Conservation (phyloP, 1,140 invertebrate species). For the Laodelphax striatellus region DNA sequence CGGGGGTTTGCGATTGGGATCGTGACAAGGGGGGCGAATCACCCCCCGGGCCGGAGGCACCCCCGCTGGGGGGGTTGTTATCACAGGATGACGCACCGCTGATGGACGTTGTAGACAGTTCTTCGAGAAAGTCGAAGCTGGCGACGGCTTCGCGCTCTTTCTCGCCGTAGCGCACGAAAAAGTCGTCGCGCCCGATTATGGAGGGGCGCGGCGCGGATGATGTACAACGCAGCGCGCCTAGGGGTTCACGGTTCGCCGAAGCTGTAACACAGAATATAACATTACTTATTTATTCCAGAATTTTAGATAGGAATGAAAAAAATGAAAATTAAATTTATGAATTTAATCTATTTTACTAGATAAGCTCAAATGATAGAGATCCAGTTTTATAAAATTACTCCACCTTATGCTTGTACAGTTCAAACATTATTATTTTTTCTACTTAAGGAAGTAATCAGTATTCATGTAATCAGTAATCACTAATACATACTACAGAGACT, state of each 20-base stretch:
- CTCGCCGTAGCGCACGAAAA: conserved; percentile 64
- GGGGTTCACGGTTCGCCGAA: conserved; percentile 43
- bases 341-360: too few relatives aligned
- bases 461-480: too few relatives aligned
- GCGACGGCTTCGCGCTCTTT: conserved; percentile 63
- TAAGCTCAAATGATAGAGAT: too few relatives aligned
- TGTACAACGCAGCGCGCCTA: conserved; percentile 38
- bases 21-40: conserved; percentile 21
- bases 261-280: conserved; percentile 33
- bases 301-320: too few relatives aligned
- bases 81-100: conserved; percentile 37
- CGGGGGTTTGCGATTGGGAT: conserved; percentile 8
- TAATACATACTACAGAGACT: neutral
- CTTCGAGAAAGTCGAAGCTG: conserved; percentile 65
- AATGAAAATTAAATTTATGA: too few relatives aligned
- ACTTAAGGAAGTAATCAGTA: too few relatives aligned
- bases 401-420: too few relatives aligned
- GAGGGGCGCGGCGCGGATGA: conserved; percentile 41
- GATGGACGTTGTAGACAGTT: conserved; percentile 40
- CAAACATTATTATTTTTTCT: too few relatives aligned
- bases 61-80: conserved; percentile 23
- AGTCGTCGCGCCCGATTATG: conserved; percentile 58
- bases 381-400: too few relatives aligned
- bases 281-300: too few relatives aligned
- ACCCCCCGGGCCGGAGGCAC: conserved; percentile 25